A percentile compares a stretch with the other conserved stretches of the same genome.
phyloP scores from a whole-genome alignment of 2,113 vertebrate genomes.

The Rhinolophus ferrumequinum region DNA sequence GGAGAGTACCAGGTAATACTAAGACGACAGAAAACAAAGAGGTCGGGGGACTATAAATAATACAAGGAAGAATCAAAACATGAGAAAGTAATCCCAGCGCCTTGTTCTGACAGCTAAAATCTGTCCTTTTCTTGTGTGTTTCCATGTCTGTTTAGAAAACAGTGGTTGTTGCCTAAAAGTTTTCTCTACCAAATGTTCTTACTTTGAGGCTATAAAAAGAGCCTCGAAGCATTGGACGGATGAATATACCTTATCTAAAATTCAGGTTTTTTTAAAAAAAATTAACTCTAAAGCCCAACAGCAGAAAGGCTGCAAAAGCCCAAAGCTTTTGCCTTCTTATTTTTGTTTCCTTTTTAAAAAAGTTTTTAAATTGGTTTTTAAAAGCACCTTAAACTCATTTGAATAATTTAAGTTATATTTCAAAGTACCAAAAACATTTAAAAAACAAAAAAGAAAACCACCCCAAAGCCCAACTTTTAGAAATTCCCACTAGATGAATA shows the following conservation, averaged over 20 bases:
- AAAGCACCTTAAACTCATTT: background rate
- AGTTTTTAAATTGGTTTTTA: background rate
- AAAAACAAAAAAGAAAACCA: background rate
- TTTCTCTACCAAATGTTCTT: background rate
- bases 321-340: background rate
- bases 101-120: background rate
- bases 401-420: slow-evolving; percentile 19
- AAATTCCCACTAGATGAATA: background rate
- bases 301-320: background rate
- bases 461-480: background rate
- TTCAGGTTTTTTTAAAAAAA: background rate
- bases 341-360: background rate
- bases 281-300: background rate
- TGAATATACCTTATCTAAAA: background rate
- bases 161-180: background rate
- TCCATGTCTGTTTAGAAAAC: background rate
- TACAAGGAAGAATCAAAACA: background rate
- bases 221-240: background rate
- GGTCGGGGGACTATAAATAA: too few relatives aligned
- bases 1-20: background rate
- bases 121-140: background rate
- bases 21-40: background rate
- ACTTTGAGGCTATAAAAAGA: background rate
- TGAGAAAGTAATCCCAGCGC: background rate
- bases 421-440: background rate